phyloP scores from a whole-genome alignment of 2,888 invertebrate genomes.

The Rosalia funebris region DNA sequence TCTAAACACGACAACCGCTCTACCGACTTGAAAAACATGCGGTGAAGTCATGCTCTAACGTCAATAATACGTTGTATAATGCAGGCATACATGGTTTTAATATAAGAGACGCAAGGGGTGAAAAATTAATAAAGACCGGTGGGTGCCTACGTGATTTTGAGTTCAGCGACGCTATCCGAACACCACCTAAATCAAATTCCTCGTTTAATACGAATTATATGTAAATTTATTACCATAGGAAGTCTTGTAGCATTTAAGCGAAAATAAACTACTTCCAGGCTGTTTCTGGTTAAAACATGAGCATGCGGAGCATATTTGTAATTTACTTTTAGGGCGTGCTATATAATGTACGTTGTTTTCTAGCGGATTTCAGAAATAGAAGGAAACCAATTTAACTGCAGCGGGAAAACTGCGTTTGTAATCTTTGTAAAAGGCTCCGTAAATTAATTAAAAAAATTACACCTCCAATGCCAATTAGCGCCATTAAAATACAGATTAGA shows the following conservation, averaged over 20 bases:
- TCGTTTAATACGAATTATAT: background rate
- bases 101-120: background rate
- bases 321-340: background rate
- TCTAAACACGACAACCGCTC: conserved; percentile 16
- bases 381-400: no score
- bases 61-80: background rate
- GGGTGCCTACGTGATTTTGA: background rate
- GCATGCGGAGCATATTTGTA: background rate
- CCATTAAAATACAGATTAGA: no score
- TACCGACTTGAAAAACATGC: conserved; percentile 9
- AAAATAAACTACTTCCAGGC: background rate
- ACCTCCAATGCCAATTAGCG: no score
- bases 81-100: background rate
- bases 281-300: background rate
- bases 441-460: no score
- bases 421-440: no score
- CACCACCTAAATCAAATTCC: background rate
- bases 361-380: no score
- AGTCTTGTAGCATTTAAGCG: background rate
- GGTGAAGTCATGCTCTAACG: conserved; percentile 9
- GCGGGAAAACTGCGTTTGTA: no score
- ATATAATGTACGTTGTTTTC: background rate
- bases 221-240: background rate
- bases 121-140: background rate
- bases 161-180: background rate